Base-by-base conservation (phyloP, 2,113 vertebrate species). In the Tauraco erythrolophus region DNA sequence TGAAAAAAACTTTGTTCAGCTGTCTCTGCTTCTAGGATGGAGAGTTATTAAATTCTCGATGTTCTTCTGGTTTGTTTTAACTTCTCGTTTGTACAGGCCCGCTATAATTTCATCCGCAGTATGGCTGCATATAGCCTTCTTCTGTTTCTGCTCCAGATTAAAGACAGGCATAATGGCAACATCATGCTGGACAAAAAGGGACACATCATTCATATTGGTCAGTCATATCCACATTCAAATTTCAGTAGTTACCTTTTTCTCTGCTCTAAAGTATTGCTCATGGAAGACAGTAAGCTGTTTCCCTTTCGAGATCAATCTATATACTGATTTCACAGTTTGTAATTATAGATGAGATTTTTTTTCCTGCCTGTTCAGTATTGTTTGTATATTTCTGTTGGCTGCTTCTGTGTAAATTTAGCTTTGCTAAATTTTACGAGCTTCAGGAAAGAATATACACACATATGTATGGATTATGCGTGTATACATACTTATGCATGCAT, bases 141-240 rank as follows among this genome's bases (percentile, higher is more conserved):
- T 75, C 98, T 99, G 39, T 99, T 99, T 97, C 98, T 99, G 98
- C 98, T 99, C 70, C 99, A 99, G 97, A 99, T 99, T 84, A 99
- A 99, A 96, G 99, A 99, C 98, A 97, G 99, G 90, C 99, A 99
- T 98, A 99, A 99, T 1, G 99, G 99, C 88, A 99, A 99, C 98
- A 99, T 99, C 98, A 99, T 99, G 99, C 98, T 99, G 98, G 99
- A 99, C 97, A 99, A 99, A 95, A 98, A 99, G 56, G 99, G 99
- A 39, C 99, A 99, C 93, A 98, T 99, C 96, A 99, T 99, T 95
- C 99, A 99, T 89, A 99, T 99, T 17, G 99, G 99, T 99, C 83
- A 97, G 99, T 97, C 54, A 72, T 10, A 30, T 8, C 62, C 35
- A 9, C 17, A 30, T 87, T 79, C n/a, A 15, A 25, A 72, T 88